Evolutionary conservation across 1,140 invertebrate species (phyloP), one percentile per base, ranked within the genome.

Genomic region (Trichogramma pretiosum): DNA sequence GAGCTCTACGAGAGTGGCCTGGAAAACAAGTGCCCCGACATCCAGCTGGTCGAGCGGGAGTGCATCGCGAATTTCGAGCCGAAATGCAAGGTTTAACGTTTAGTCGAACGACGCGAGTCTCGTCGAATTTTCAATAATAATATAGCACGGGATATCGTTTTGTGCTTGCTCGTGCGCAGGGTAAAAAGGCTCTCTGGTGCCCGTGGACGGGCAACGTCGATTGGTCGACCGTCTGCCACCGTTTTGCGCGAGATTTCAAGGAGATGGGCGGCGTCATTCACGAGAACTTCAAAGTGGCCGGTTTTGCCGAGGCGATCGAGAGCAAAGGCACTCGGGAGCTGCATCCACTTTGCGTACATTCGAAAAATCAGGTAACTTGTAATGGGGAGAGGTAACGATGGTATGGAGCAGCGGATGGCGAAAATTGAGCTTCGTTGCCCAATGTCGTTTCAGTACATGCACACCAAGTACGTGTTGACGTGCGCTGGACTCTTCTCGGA

Each of bases 131-230:
- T 2, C 23, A 0, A 14, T 14, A n/a, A 35, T 28, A 33, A 11
- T 19, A 22, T 40, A 18, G 32, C 33, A 26, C 60, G 86, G 75
- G 96, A n/a, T n/a, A n/a, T n/a, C n/a, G n/a, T n/a, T n/a, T n/a
- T n/a, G n/a, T n/a, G n/a, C n/a, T n/a, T n/a, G n/a, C n/a, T n/a
- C n/a, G n/a, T n/a, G n/a, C n/a, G n/a, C n/a, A n/a, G n/a, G n/a
- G 94, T n/a, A 57, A 95, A 22, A 84, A 85, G 73, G 96, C 94
- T 2, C 72, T 99, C 37, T 94, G 92, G 82, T 98, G 93, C 23
- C 94, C 96, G 1, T 83, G 95, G 61, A 99, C 96, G 2, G 95
- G 94, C 14, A 98, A 99, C 59, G 89, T 99, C 0, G 89, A 97
- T 66, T 99, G 85, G 82, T 81, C 72, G 13, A 50, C 80, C 37